A percentile compares a stretch with the other conserved stretches of the same genome.
Conservation (phyloP, 2,888 invertebrate species). For the Apodemia arnacis region DNA sequence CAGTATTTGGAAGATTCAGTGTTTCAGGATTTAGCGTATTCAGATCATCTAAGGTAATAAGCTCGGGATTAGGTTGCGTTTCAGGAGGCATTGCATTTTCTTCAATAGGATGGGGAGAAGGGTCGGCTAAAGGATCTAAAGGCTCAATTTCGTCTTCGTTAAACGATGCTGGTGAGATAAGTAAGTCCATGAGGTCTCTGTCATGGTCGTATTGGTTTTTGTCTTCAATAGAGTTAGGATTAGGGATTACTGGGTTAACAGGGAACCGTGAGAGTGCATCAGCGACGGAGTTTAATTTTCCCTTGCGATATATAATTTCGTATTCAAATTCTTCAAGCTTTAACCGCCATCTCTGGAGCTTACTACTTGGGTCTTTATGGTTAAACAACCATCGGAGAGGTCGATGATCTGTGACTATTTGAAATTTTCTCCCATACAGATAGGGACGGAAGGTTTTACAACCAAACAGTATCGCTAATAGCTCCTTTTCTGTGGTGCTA, state of each 20-base stretch:
- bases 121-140: not conserved
- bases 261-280: conserved; percentile 77
- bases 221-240: not conserved
- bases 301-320: conserved; percentile 58
- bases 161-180: conserved; percentile 1
- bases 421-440: conserved; percentile 45
- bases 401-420: conserved; percentile 44
- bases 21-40: not conserved
- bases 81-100: conserved; percentile 33
- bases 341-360: conserved; percentile 59
- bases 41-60: not conserved
- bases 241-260: conserved; percentile 38
- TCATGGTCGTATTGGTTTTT: too few species aligned
- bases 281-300: conserved; percentile 57
- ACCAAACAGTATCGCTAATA: conserved; percentile 5
- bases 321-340: conserved; percentile 71
- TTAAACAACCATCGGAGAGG: conserved; percentile 35
- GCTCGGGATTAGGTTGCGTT: conserved; percentile 39
- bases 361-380: conserved; percentile 66
- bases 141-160: not conserved
- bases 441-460: conserved; percentile 54
- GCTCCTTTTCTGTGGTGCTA: conserved; percentile 45
- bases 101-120: not conserved
- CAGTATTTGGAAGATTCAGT: too few species aligned
- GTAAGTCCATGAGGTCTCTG: conserved; percentile 4